Percentiles rank a stretch among this genome's conserved stretches.
These are phyloP conservation scores for Pomacea maculata DNA, from an alignment of 1,140 invertebrate genomes.

Conservation along the genomic window DNA sequence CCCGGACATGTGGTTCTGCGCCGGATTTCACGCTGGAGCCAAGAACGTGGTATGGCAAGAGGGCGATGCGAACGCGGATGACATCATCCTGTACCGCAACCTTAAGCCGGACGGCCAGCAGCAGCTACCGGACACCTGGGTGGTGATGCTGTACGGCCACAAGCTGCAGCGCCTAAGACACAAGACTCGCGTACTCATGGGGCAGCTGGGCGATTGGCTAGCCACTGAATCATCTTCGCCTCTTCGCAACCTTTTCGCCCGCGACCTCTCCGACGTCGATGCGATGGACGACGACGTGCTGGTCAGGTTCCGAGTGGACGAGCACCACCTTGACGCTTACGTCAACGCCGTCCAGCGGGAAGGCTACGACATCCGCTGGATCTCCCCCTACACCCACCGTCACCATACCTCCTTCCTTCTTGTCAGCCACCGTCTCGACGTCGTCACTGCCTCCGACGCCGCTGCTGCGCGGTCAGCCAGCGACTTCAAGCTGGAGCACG, in stretches of 20 bases:
- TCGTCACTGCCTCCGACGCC: constrained; percentile 17
- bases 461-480: neutral
- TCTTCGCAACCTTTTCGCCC: constrained; percentile 31
- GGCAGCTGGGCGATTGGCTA: constrained; percentile 30
- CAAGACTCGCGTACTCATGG: constrained; percentile 38
- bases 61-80: constrained; percentile 46
- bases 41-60: constrained; percentile 51
- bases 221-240: neutral
- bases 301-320: constrained; percentile 45
- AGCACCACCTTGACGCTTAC: constrained; percentile 52
- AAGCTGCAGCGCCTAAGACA: constrained; percentile 42
- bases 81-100: constrained; percentile 51
- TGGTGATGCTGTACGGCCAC: constrained; percentile 40
- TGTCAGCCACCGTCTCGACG: constrained; percentile 34
- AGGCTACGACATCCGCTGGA: constrained; percentile 48
- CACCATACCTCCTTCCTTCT: constrained; percentile 46
- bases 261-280: constrained; percentile 46
- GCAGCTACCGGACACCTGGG: constrained; percentile 37
- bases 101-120: constrained; percentile 19
- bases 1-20: constrained; percentile 40
- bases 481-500: constrained; percentile 46
- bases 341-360: constrained; percentile 42
- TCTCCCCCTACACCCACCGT: constrained; percentile 43
- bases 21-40: constrained; percentile 46
- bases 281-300: constrained; percentile 22